Evolutionary conservation across 2,797 vertebrate genomes (phyloP).

Genomic region (Spinus pinus): DNA sequence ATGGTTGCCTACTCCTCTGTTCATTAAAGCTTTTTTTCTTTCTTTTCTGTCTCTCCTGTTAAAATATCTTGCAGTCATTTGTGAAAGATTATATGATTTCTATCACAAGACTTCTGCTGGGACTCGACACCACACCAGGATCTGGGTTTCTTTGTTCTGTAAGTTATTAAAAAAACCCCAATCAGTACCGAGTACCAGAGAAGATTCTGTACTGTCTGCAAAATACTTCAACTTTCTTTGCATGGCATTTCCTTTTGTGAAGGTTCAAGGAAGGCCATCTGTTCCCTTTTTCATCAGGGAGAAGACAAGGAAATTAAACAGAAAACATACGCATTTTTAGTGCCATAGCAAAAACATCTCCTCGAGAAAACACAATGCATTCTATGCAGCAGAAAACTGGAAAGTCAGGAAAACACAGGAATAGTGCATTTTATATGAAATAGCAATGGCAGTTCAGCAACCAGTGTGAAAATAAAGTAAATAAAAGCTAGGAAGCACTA

Average conservation of each 20-base stretch:
- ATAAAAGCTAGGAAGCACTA: background rate
- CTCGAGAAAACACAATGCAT: background rate
- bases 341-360: background rate
- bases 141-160: constrained; percentile 87
- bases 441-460: background rate
- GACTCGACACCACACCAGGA: constrained; percentile 84
- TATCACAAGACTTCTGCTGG: constrained; percentile 84
- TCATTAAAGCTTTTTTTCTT: constrained; percentile 21
- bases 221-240: background rate
- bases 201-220: background rate
- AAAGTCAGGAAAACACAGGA: background rate
- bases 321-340: background rate
- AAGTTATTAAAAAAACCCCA: constrained; percentile 61
- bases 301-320: background rate
- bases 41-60: constrained; percentile 13
- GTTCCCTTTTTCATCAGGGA: background rate
- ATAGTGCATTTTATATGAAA: background rate
- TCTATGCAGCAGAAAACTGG: background rate
- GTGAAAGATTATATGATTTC: constrained; percentile 90
- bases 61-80: constrained; percentile 80
- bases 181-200: background rate
- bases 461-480: background rate
- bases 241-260: background rate
- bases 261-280: background rate
- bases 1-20: background rate